These are phyloP conservation scores for Pteria penguin DNA, from an alignment of 2,888 invertebrate genomes.

Conservation along the genomic window DNA sequence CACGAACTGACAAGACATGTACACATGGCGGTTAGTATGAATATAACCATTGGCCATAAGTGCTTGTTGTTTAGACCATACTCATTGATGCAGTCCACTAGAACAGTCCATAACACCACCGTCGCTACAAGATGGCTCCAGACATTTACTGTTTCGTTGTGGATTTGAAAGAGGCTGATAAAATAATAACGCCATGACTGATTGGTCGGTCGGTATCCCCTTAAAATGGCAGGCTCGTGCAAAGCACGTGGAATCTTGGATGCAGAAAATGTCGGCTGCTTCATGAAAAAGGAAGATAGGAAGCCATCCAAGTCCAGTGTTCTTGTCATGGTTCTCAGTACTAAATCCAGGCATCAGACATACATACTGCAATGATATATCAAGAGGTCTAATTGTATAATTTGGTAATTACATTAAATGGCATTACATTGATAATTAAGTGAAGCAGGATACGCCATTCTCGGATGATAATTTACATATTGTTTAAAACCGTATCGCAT, in stretches of 20 bases:
- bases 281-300: background rate
- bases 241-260: constrained; percentile 23
- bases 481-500: too few relatives aligned
- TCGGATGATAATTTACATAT: too few relatives aligned
- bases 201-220: constrained; percentile 28
- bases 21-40: constrained; percentile 46
- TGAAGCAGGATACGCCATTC: too few relatives aligned
- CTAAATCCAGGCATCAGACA: too few relatives aligned
- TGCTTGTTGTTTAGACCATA: constrained; percentile 33
- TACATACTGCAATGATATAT: too few relatives aligned
- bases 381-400: too few relatives aligned
- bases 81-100: constrained; percentile 19
- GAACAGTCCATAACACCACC: constrained; percentile 18
- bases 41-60: constrained; percentile 48
- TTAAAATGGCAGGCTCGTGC: constrained; percentile 32
- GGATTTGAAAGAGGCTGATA: constrained; percentile 38
- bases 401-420: too few relatives aligned
- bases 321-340: too few relatives aligned
- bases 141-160: constrained; percentile 43
- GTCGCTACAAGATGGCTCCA: constrained; percentile 40
- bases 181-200: constrained; percentile 37
- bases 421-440: too few relatives aligned
- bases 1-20: constrained; percentile 51
- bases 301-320: background rate
- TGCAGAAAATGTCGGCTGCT: constrained; percentile 10